phyloP scores from a whole-genome alignment of 2,888 invertebrate genomes.

The Callimorpha dominula region DNA sequence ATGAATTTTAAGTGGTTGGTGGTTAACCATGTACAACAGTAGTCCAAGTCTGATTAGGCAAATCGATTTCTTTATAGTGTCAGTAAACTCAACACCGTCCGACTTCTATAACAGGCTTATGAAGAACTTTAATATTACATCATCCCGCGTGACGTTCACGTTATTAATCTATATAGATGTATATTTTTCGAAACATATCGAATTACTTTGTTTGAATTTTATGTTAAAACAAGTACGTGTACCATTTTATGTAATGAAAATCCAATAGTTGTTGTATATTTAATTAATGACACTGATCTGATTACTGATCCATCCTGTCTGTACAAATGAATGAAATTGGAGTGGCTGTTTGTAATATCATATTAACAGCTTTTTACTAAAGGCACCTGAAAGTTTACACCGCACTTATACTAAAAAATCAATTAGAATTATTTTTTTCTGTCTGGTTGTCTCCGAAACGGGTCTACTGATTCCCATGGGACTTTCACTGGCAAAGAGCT shows the following conservation, averaged over 20 bases:
- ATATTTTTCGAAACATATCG: neutral
- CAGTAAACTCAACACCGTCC: neutral
- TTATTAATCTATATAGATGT: too few species aligned
- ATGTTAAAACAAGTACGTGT: neutral
- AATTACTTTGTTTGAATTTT: neutral
- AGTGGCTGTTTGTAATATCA: too few species aligned
- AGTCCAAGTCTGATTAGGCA: neutral
- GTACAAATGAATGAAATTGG: too few species aligned
- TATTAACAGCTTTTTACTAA: too few species aligned
- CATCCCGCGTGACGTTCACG: neutral
- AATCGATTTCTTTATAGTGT: neutral
- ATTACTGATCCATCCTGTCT: neutral
- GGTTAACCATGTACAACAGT: too few species aligned
- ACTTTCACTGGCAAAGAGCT: too few species aligned
- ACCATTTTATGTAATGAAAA: neutral
- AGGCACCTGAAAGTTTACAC: too few species aligned
- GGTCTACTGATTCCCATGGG: too few species aligned
- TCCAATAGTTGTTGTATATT: neutral
- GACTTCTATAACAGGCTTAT: too few species aligned
- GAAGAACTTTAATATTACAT: neutral
- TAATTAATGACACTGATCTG: neutral
- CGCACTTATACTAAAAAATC: too few species aligned
- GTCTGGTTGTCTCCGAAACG: too few species aligned
- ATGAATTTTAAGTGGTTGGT: neutral
- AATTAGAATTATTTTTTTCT: too few species aligned